phyloP scores from a whole-genome alignment of 1,140 invertebrate genomes.

The Anastrepha obliqua region DNA sequence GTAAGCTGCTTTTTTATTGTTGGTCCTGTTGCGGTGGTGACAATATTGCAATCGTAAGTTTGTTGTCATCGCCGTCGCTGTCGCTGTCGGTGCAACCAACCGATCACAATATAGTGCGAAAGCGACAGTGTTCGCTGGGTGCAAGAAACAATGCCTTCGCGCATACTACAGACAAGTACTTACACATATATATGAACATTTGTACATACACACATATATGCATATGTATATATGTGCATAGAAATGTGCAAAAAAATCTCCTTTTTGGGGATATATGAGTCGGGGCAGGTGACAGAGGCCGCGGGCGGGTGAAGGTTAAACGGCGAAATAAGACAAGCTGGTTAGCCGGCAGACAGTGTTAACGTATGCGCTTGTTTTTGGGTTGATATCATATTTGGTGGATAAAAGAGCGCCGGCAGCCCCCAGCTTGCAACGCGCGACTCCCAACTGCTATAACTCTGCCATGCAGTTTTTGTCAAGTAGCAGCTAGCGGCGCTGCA shows the following conservation, averaged over 20 bases:
- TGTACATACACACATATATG: neutral
- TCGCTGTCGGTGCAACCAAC: neutral
- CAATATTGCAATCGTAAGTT: neutral
- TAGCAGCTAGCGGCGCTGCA: neutral
- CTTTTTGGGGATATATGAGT: neutral
- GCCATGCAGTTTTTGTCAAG: neutral
- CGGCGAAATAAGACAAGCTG: neutral
- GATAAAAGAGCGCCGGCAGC: slow-evolving; percentile 69
- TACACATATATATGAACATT: neutral
- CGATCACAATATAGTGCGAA: slow-evolving; percentile 14
- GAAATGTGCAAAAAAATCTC: neutral
- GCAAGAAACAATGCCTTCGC: slow-evolving; percentile 25
- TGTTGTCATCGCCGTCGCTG: neutral
- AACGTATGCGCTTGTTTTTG: slow-evolving; percentile 47
- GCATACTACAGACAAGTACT: neutral
- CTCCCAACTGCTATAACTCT: neutral
- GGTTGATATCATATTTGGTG: slow-evolving; percentile 73
- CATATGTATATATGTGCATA: too few species aligned
- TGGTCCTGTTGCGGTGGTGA: neutral
- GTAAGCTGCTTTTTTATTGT: neutral
- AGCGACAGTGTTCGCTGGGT: slow-evolving; percentile 36
- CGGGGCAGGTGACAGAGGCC: too few species aligned
- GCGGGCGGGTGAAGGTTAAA: neutral
- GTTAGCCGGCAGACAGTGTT: neutral
- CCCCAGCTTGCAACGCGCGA: neutral